A percentile compares a stretch with the other conserved stretches of the same genome.
Evolutionary conservation across 2,888 invertebrate genomes (phyloP).

Genomic region (Operophtera brumata): DNA sequence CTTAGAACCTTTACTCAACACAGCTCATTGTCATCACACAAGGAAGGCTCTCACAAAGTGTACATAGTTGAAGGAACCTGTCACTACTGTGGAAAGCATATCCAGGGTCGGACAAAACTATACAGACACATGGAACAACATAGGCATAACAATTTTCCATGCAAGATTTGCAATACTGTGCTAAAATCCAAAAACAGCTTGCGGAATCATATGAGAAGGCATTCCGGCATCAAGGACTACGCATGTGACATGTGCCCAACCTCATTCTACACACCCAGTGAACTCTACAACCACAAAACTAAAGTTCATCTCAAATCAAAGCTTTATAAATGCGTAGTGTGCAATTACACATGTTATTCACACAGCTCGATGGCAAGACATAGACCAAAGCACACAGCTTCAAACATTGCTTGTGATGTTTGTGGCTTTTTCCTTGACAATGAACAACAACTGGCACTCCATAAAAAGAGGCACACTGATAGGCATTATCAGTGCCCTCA

Average conservation of each 20-base stretch:
- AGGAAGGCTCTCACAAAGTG: slow-evolving; percentile 52
- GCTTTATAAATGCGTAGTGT: slow-evolving; percentile 51
- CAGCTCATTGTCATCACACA: slow-evolving; percentile 53
- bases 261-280: slow-evolving; percentile 55
- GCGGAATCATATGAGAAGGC: slow-evolving; percentile 54
- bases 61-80: slow-evolving; percentile 54
- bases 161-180: slow-evolving; percentile 50
- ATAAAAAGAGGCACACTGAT: slow-evolving; percentile 56
- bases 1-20: slow-evolving; percentile 52
- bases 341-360: slow-evolving; percentile 48
- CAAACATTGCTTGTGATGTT: slow-evolving; percentile 50
- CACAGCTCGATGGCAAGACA: slow-evolving; percentile 46
- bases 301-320: slow-evolving; percentile 47
- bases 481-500: slow-evolving; percentile 52
- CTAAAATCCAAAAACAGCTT: slow-evolving; percentile 43
- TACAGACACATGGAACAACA: slow-evolving; percentile 57
- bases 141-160: slow-evolving; percentile 35
- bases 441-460: slow-evolving; percentile 46
- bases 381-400: slow-evolving; percentile 46
- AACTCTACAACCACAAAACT: slow-evolving; percentile 57
- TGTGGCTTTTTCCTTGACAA: slow-evolving; percentile 60
- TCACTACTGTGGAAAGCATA: slow-evolving; percentile 58
- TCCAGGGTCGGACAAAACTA: slow-evolving; percentile 50
- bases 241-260: slow-evolving; percentile 63
- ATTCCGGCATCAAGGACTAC: slow-evolving; percentile 52